phyloP scores from a whole-genome alignment of 1,140 invertebrate species.

The Hylyphantes graminicola region DNA sequence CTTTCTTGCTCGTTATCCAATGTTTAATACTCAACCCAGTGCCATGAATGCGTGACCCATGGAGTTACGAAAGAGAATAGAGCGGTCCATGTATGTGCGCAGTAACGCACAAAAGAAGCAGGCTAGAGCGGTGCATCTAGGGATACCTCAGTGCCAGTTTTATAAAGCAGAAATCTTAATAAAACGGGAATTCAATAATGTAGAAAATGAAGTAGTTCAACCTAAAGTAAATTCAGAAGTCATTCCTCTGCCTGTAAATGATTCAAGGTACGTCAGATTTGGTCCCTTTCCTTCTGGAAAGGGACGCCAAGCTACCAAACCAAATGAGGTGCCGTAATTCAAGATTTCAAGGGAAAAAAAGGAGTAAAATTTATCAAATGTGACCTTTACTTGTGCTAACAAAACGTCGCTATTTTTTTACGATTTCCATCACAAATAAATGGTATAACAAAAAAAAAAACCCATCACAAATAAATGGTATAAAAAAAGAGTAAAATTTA shows the following conservation, averaged over 20 bases:
- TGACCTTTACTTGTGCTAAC: not conserved
- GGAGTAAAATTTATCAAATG: constrained; percentile 2
- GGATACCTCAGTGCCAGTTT: too few species aligned
- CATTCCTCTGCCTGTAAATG: not conserved
- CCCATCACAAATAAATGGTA: too few species aligned
- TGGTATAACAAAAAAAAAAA: too few species aligned
- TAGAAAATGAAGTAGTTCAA: not conserved
- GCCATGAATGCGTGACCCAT: too few species aligned
- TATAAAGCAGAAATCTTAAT: not conserved
- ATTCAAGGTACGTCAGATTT: not conserved
- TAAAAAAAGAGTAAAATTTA: too few species aligned
- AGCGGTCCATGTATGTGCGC: too few species aligned
- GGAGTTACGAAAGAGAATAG: too few species aligned
- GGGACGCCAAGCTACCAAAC: not conserved
- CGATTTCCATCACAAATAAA: not conserved
- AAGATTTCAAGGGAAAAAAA: not conserved
- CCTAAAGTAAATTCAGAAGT: not conserved
- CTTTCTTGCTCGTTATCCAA: too few species aligned
- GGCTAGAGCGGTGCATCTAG: too few species aligned
- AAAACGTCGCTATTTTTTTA: not conserved
- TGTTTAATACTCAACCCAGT: too few species aligned
- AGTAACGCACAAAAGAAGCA: too few species aligned
- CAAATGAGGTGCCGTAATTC: not conserved
- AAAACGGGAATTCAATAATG: not conserved
- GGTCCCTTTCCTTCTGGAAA: too few species aligned